Percentiles rank a stretch among this genome's conserved stretches.
These are phyloP conservation scores for Drosophila birchii DNA, from an alignment of 2,888 invertebrate species.

Conservation along the genomic window DNA sequence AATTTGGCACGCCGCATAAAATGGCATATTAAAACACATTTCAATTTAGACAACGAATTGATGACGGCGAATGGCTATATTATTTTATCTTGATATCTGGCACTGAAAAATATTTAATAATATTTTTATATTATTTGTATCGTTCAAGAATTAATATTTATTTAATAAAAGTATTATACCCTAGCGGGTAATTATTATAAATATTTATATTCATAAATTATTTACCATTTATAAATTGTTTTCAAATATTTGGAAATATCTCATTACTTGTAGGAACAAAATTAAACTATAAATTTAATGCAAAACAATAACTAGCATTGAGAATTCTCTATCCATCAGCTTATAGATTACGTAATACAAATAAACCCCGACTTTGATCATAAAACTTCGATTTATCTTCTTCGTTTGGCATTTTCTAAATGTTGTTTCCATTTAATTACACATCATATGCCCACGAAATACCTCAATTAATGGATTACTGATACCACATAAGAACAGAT, in stretches of 20 bases:
- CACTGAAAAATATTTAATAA: not conserved
- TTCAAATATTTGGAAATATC: too few relatives aligned
- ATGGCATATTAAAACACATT: constrained; percentile 73
- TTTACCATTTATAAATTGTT: too few relatives aligned
- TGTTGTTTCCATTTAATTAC: constrained; percentile 5
- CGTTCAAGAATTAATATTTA: not conserved
- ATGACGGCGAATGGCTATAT: constrained; percentile 65
- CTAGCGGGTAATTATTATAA: not conserved
- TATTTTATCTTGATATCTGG: constrained; percentile 44
- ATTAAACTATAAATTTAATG: too few relatives aligned
- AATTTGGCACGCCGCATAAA: constrained; percentile 64
- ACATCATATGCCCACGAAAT: constrained; percentile 8
- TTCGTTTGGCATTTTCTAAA: not conserved
- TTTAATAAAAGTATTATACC: not conserved
- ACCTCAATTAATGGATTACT: constrained; percentile 13
- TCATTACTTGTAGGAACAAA: too few relatives aligned
- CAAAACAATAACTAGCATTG: not conserved
- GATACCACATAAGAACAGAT: constrained; percentile 13
- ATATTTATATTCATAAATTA: too few relatives aligned
- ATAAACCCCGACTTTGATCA: not conserved
- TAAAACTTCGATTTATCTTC: not conserved
- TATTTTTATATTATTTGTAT: too few relatives aligned
- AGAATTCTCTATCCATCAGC: not conserved
- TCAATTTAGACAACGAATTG: constrained; percentile 67
- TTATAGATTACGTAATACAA: not conserved